Evolutionary conservation across 1,140 invertebrate genomes (phyloP), one percentile per base, ranked within the genome.

Genomic region (Procambarus clarkii): DNA sequence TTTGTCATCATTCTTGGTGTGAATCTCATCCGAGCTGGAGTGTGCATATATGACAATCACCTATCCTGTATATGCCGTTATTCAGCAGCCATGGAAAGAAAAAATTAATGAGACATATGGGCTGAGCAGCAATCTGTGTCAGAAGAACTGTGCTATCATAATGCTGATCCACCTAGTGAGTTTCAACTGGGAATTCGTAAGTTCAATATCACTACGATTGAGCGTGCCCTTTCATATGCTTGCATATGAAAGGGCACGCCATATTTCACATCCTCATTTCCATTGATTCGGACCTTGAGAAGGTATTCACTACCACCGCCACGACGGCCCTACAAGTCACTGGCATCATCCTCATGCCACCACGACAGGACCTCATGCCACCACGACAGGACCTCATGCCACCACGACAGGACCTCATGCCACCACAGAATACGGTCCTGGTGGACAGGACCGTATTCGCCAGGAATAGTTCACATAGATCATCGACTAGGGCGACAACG

Each of bases 1-100:
- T 50, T 77, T 50, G 86, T 60, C 5, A 81, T 91, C 4, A 92
- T 54, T 24, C 34, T 93, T 24, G 71, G 90, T 21, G 74, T 94
- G 24, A 91, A 89, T 13, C 78, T 94, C 13, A 93, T 94, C 79
- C 92, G 94, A 88, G 93, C 92, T 21, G 92, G 95, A 21, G 94
- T 95, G 24, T 94, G 94, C 83, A 71, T 98, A 86, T 98, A 97
- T 95, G 98, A 99, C 94, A 92, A 95, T 99, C 93, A 98, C 98
- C 79, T 97, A 98, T 94, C 97, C 98, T 69, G 95, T 98, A 1
- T 98, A 98, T 95, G 96, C 98, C 93, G 95, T 98, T 54, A 94
- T 98, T 83, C 98, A 98, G 94, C 95, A 96, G 93, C 98, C 98
- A 86, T 98, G 98, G 97, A 96, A 97, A 94, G 96, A 96, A 93